Evolutionary conservation across 37 sponge, comb jelly and placozoan genomes (phyloP), one percentile per base, ranked within the genome.

Genomic region (Diacarnus erythraeanus): DNA sequence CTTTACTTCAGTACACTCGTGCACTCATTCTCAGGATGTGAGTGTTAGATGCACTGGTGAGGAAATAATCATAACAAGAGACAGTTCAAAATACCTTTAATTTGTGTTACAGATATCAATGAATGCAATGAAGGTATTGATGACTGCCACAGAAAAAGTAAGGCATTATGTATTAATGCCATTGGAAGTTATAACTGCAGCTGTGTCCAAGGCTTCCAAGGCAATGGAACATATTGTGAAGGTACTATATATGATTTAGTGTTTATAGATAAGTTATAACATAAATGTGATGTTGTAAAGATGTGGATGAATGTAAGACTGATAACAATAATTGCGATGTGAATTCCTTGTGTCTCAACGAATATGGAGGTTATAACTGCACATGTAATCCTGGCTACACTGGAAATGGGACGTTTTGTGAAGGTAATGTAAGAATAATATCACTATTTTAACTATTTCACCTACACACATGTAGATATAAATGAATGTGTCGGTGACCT

Each of bases 11-110:
- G 4, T 56, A 34, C 40, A 66, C 35, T 33, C 0, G 23, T 79
- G 67, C 43, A 51, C 26, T 42, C 68, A 75, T 39, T 75, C 76
- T 30, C 76, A 75, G 33, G 66, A 65, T 65, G 66, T 65, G 33
- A 71, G 41, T 71, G 41, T 71, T 3, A 9, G 42, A 71, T 42
- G 42, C 35, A 71, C 42, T 22, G 42, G 42, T 74, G 22, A 74
- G 64, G 61, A 60, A 25, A 60, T 60, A 21, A 47, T 15, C 6
- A 47, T 47, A 47, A 47, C 12, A 12, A 15, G 51, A 47, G 51
- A 47, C 51, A 47, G 5, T 36, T 31, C 22, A 17, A 47, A 6
- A 47, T 30, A 26, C 1, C 10, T 12, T 5, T 10, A 22, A 41
- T 8, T 12, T 71, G 71, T 71, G 41, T 41, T 47, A 23, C 58